These are phyloP conservation scores for Diplazon laetatorius DNA, from an alignment of 2,888 invertebrate genomes.

Conservation along the genomic window DNA sequence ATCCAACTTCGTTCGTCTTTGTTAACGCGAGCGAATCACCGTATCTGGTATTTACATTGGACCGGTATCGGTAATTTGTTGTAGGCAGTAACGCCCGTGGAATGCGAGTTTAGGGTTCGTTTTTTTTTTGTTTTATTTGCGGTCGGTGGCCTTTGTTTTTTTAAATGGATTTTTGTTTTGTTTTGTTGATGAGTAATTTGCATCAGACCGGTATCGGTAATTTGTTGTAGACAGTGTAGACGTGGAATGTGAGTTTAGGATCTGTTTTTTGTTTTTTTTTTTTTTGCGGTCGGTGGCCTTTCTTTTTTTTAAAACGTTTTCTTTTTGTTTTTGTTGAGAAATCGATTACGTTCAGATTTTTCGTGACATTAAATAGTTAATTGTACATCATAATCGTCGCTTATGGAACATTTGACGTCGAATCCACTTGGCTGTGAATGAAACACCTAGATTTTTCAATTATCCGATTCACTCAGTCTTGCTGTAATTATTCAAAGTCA, in stretches of 20 bases:
- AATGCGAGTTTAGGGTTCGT: not conserved
- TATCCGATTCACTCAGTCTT: too few relatives aligned
- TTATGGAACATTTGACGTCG: too few relatives aligned
- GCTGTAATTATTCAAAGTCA: too few relatives aligned
- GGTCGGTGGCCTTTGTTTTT: not conserved
- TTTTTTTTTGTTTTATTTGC: not conserved
- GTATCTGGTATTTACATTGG: not conserved
- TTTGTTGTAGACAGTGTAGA: not conserved
- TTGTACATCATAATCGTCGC: too few relatives aligned
- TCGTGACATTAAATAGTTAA: too few relatives aligned
- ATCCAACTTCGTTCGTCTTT: conserved; percentile 1
- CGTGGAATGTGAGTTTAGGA: not conserved
- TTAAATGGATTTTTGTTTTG: too few relatives aligned
- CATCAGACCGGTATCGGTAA: conserved; percentile 9
- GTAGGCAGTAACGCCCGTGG: not conserved
- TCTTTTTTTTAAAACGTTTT: too few relatives aligned
- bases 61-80: conserved; percentile 11
- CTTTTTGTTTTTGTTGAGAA: too few relatives aligned
- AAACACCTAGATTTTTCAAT: too few relatives aligned
- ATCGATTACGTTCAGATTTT: too few relatives aligned
- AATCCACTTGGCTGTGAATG: too few relatives aligned
- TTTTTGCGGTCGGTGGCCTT: not conserved
- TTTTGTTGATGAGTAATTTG: too few relatives aligned
- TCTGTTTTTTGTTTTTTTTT: not conserved
- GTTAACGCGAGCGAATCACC: conserved; percentile 12